A percentile compares a stretch with the other conserved stretches of the same genome.
These are phyloP conservation scores for Rousettus madagascariensis DNA, from an alignment of 2,797 vertebrate species.

Conservation along the genomic window DNA sequence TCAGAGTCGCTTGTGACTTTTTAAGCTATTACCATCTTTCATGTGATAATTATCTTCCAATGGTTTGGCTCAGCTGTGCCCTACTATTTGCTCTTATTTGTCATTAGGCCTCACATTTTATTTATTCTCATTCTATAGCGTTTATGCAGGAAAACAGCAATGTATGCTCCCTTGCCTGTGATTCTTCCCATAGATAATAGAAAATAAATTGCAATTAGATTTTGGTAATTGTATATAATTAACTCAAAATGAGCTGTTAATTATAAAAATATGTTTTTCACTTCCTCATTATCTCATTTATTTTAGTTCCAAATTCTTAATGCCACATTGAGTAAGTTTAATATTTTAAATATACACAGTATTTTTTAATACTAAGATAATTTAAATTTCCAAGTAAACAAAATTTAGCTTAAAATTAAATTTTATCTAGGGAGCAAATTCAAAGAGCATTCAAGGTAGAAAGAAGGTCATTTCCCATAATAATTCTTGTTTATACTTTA, in stretches of 20 bases:
- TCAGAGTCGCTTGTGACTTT: conserved; percentile 77
- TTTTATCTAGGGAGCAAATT: conserved; percentile 70
- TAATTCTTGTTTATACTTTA: neutral
- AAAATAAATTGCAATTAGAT: conserved; percentile 87
- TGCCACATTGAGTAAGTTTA: conserved; percentile 79
- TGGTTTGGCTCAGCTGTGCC: conserved; percentile 79
- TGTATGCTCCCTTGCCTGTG: conserved; percentile 79
- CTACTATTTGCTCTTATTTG: conserved; percentile 79
- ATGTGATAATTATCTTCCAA: conserved; percentile 80
- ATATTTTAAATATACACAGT: conserved; percentile 80
- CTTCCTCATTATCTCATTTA: conserved; percentile 85
- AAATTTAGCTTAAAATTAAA: conserved; percentile 80
- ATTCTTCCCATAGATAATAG: conserved; percentile 84
- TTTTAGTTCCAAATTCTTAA: conserved; percentile 82
- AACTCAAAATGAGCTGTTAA: conserved; percentile 87
- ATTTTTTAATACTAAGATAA: conserved; percentile 73
- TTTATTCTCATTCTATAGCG: conserved; percentile 79
- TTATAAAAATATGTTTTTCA: conserved; percentile 85
- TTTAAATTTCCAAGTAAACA: conserved; percentile 75
- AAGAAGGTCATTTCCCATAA: conserved; percentile 66
- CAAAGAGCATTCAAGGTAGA: conserved; percentile 64
- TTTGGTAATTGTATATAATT: conserved; percentile 87
- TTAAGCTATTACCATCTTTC: conserved; percentile 80
- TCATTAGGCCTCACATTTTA: conserved; percentile 80
- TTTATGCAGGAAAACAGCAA: conserved; percentile 77